phyloP scores from a whole-genome alignment of 2,888 invertebrate genomes.

The Eulithis prunata region DNA sequence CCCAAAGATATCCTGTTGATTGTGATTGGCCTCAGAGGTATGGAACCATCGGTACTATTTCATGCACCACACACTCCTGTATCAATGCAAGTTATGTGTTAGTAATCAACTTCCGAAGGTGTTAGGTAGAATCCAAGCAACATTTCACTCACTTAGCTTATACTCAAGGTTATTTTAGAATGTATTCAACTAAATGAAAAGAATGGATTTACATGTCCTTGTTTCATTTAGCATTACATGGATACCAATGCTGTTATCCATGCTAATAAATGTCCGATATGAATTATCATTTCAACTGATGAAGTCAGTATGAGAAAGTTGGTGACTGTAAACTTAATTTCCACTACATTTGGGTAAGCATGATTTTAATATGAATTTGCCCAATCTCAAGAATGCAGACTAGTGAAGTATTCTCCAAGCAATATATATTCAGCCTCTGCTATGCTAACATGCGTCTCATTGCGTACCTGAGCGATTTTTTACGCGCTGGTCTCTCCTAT shows the following conservation, averaged over 20 bases:
- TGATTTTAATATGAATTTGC: conserved; percentile 33
- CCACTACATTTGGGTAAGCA: conserved; percentile 25
- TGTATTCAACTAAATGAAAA: conserved; percentile 23
- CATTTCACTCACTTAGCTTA: conserved; percentile 45
- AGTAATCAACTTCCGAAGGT: conserved; percentile 55
- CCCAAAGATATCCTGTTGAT: conserved; percentile 68
- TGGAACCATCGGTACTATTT: conserved; percentile 49
- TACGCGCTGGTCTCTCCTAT: conserved; percentile 66
- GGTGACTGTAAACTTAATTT: neutral
- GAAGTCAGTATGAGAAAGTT: conserved; percentile 13
- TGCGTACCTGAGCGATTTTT: conserved; percentile 76
- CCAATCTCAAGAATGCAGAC: conserved; percentile 49
- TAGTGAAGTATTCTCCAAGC: conserved; percentile 60
- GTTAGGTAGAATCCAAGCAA: conserved; percentile 42
- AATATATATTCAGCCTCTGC: conserved; percentile 55
- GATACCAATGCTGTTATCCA: conserved; percentile 6
- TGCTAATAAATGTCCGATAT: conserved; percentile 9
- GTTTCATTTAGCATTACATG: conserved; percentile 7
- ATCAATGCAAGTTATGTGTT: conserved; percentile 76
- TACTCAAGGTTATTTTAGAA: conserved; percentile 30
- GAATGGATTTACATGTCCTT: conserved; percentile 17
- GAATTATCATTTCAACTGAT: conserved; percentile 15
- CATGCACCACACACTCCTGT: conserved; percentile 82
- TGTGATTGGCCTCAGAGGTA: conserved; percentile 37
- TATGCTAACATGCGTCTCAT: conserved; percentile 61